A percentile compares a stretch with the other conserved stretches of the same genome.
phyloP scores from a whole-genome alignment of 2,888 invertebrate species.

The Caenorhabditis becei region DNA sequence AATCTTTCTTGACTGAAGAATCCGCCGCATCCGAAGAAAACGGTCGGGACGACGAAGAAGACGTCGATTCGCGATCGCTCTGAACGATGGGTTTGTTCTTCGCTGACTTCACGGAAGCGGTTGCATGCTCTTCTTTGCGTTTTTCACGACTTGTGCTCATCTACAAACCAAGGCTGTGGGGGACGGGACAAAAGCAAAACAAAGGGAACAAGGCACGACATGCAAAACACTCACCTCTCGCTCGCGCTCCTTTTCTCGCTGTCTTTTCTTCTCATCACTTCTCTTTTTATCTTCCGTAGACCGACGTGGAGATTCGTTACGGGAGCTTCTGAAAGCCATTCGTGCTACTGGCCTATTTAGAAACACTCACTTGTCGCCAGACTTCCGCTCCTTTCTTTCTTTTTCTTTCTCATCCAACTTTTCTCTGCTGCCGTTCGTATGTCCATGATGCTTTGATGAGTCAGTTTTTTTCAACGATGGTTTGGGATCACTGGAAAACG shows the following conservation, averaged over 20 bases:
- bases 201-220: conserved; percentile 1
- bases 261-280: conserved; percentile 8
- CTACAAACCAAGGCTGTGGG: conserved; percentile 12
- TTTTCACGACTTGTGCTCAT: conserved; percentile 25
- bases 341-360: no score
- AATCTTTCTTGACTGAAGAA: not conserved
- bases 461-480: not conserved
- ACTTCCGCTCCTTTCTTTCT: not conserved
- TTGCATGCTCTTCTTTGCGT: not conserved
- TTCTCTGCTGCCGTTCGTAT: not conserved
- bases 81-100: conserved; percentile 19
- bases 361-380: conserved; percentile 5
- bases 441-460: not conserved
- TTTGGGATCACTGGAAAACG: not conserved
- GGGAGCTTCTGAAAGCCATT: conserved; percentile 1
- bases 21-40: not conserved
- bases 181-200: conserved; percentile 11
- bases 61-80: conserved; percentile 38
- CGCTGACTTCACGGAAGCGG: not conserved
- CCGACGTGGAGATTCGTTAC: not conserved
- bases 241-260: conserved; percentile 4
- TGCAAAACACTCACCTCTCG: conserved; percentile 6
- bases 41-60: conserved; percentile 23
- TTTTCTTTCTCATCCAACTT: not conserved
- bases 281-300: not conserved